Base-by-base conservation (phyloP, 2,888 invertebrate genomes). In the Gryllus longicercus region DNA sequence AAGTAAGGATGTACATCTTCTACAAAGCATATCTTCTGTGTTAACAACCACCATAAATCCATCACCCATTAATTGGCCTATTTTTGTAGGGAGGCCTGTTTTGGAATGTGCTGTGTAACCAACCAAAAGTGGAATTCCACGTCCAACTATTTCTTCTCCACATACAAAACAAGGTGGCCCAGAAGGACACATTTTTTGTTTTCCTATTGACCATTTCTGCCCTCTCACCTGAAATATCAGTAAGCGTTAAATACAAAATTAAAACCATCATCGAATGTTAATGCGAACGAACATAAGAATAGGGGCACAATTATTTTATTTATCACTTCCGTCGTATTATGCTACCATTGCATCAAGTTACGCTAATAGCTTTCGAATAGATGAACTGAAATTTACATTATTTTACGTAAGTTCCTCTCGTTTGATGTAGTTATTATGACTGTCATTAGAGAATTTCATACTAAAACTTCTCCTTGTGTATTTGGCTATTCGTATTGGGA, bases 11-110 rank as follows among this genome's bases (percentile, higher is more conserved):
- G 87, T 85, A 83, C 89, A 89, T 51, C 87, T 86, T 80, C 87
- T 86, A 81, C 89, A 89, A 10, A 89, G 86, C 49, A 86, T 86
- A 84, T 89, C 89, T 78, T 88, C 87, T 4, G 85, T 86, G 80
- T 88, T 87, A 4, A 89, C 87, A 81, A 89, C 87, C 4, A 89
- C 88, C 84, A 88, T 85, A 83, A 88, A 89, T 12, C 87, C 87
- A 84, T 88, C 88, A 50, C 89, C 89, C 79, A 89, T 86, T 78
- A 89, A 84, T 84, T 88, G 88, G 2, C 88, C 88, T 83, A 89
- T 86, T 85, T 89, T 89, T 83, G 88, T 88, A 79, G 89, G 88
- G 79, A 88, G 86, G 82, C 88, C 87, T 79, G 88, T 88, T 79
- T 87, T 86, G 16, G 88, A 87, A 83, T 87, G 86, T 51, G 87